Evolutionary conservation across 2,113 vertebrate species (phyloP).

Genomic region (Acanthisitta chloris): DNA sequence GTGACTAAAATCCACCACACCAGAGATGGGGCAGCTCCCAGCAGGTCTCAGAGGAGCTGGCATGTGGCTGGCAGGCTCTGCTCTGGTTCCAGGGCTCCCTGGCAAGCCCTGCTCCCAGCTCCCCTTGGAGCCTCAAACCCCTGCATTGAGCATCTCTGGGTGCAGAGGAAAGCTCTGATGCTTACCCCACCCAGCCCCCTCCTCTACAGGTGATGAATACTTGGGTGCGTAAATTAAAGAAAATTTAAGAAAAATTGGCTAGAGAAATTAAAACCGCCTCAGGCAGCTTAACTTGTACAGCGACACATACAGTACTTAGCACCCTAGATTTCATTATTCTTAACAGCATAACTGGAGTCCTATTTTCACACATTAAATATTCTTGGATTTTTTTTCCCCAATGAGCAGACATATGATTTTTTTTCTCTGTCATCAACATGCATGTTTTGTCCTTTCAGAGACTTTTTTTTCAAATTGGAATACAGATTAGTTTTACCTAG

Average conservation of each 20-base stretch:
- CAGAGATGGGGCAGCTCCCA: not conserved
- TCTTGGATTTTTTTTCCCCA: slow-evolving; percentile 42
- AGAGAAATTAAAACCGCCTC: slow-evolving; percentile 60
- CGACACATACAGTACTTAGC: slow-evolving; percentile 63
- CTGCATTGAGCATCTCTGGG: not conserved
- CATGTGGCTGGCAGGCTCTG: not conserved
- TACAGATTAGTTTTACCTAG: slow-evolving; percentile 56
- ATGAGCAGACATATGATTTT: slow-evolving; percentile 50
- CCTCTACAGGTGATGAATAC: not conserved
- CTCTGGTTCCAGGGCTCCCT: not conserved
- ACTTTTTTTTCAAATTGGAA: slow-evolving; percentile 44
- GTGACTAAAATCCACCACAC: not conserved
- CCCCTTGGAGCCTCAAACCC: rapidly evolving
- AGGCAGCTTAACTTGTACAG: slow-evolving; percentile 63
- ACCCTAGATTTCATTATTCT: slow-evolving; percentile 65
- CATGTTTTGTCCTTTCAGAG: slow-evolving; percentile 36
- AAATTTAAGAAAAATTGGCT: slow-evolving; percentile 32
- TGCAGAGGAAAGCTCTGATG: not conserved
- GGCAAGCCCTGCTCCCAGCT: not conserved
- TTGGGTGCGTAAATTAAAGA: not conserved
- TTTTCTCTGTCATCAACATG: slow-evolving; percentile 43
- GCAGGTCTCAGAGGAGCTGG: not conserved
- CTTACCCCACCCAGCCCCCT: not conserved
- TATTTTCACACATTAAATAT: slow-evolving; percentile 60
- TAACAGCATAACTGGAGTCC: slow-evolving; percentile 55